Evolutionary conservation across 2,113 vertebrate genomes (phyloP).

Genomic region (Nyctereutes procyonoides): DNA sequence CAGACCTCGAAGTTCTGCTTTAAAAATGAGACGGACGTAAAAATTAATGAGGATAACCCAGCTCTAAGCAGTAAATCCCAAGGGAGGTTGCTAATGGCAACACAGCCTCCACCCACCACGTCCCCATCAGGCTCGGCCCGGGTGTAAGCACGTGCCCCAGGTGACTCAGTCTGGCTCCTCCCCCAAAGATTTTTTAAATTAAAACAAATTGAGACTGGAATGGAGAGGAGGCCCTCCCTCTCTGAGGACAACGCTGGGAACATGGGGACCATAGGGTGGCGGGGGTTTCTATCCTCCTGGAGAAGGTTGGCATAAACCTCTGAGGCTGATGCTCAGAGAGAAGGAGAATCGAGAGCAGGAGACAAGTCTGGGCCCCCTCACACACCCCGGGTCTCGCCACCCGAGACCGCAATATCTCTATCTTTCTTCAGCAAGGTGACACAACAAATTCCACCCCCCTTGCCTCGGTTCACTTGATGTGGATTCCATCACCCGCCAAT

Average conservation of each 20-base stretch:
- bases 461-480: not conserved
- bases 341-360: not conserved
- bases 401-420: not conserved
- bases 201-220: not conserved
- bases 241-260: not conserved
- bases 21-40: not conserved
- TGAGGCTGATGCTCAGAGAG: not conserved
- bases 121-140: not conserved
- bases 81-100: not conserved
- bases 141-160: not conserved
- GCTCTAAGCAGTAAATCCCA: not conserved
- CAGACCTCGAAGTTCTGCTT: not conserved
- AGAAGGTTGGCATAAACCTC: not conserved
- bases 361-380: too few relatives aligned
- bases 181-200: not conserved
- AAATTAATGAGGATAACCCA: not conserved
- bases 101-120: not conserved
- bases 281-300: not conserved
- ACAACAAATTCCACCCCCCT: not conserved
- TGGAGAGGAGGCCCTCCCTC: not conserved
- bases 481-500: not conserved
- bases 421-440: not conserved
- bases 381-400: not conserved
- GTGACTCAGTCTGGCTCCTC: not conserved
- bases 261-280: too few relatives aligned